Evolutionary conservation across 2,797 vertebrate genomes (phyloP).

Genomic region (Threskiornis aethiopicus): DNA sequence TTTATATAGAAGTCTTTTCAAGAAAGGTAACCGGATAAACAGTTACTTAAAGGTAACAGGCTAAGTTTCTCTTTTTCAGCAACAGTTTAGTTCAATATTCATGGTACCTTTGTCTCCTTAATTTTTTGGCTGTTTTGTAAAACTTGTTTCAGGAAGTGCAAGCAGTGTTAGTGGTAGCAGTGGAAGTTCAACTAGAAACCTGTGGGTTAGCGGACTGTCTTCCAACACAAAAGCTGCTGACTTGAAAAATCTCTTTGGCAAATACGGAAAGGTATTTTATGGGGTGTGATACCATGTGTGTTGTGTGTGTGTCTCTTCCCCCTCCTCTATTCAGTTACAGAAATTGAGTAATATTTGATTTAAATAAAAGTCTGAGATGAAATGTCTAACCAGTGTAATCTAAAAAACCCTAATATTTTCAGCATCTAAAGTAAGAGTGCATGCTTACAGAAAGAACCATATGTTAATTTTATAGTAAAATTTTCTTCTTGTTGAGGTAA

Average conservation of each 20-base stretch:
- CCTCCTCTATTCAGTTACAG: background rate
- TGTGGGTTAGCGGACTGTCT: slow-evolving; percentile 98
- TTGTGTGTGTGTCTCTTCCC: background rate
- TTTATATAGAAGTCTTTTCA: slow-evolving; percentile 29
- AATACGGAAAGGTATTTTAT: slow-evolving; percentile 93
- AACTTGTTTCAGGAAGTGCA: slow-evolving; percentile 77
- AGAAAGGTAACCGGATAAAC: slow-evolving; percentile 46
- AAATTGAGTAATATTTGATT: background rate
- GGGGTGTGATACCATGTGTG: background rate
- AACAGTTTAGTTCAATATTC: background rate
- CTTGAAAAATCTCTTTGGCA: slow-evolving; percentile 98
- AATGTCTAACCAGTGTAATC: background rate
- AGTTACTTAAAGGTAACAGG: slow-evolving; percentile 48
- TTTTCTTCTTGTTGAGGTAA: background rate
- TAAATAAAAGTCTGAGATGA: background rate
- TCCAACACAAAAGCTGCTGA: slow-evolving; percentile 98
- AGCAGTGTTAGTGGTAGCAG: slow-evolving; percentile 79
- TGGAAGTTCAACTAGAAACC: slow-evolving; percentile 90
- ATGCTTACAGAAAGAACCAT: background rate
- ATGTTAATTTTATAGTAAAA: background rate
- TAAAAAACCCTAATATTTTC: background rate
- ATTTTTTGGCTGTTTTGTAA: slow-evolving; percentile 39
- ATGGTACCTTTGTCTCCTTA: background rate
- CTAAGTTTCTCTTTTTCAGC: slow-evolving; percentile 41
- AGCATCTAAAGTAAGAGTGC: background rate